Evolutionary conservation across 2,113 vertebrate species (phyloP).

Genomic region (Leuciscus idus): DNA sequence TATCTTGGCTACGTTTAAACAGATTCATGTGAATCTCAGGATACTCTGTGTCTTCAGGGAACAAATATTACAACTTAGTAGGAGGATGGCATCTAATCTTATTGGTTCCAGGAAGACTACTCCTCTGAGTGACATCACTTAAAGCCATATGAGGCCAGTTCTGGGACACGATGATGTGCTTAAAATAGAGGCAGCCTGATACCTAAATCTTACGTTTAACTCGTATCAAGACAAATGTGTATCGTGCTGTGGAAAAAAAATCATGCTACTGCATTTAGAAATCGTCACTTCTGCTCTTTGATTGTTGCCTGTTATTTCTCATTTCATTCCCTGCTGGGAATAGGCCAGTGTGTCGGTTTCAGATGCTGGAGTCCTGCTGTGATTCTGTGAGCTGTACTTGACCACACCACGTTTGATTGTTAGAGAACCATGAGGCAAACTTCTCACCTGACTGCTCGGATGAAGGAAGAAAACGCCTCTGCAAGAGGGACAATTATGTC

Average conservation of each 20-base stretch:
- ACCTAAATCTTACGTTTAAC: slow-evolving; percentile 1
- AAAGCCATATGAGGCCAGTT: neutral
- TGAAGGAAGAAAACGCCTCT: too few species aligned
- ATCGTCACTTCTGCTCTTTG: slow-evolving; percentile 9
- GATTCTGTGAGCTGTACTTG: slow-evolving; percentile 14
- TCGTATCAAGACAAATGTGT: neutral
- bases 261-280: neutral
- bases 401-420: slow-evolving; percentile 6
- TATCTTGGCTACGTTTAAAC: neutral
- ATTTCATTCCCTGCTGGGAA: slow-evolving; percentile 10
- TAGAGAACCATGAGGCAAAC: neutral
- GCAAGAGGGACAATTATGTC: neutral
- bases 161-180: slow-evolving; percentile 13
- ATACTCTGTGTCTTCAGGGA: slow-evolving; percentile 1
- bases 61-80: slow-evolving; percentile 3
- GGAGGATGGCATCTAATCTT: neutral
- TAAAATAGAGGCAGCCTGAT: slow-evolving; percentile 4
- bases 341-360: neutral
- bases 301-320: slow-evolving; percentile 14
- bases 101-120: slow-evolving; percentile 13
- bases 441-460: neutral
- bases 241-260: neutral
- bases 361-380: slow-evolving; percentile 7
- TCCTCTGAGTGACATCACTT: neutral
- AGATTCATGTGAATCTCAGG: neutral